Base-by-base conservation (phyloP, 2,797 vertebrate species). In the Premnoplex brunnescens region DNA sequence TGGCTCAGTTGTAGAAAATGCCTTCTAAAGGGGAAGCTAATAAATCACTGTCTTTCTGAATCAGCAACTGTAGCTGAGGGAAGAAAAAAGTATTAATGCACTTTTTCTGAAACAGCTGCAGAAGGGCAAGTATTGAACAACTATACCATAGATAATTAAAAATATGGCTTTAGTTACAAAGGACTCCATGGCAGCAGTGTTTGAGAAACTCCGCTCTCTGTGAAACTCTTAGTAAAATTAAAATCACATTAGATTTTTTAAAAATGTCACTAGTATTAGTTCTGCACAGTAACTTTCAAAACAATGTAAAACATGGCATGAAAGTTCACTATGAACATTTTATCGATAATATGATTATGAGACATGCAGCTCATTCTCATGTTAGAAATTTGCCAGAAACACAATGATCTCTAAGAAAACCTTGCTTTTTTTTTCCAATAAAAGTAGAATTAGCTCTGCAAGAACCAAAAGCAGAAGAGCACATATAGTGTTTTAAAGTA, bases 281-380 rank as follows among this genome's bases (percentile, higher is more conserved):
- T 83, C 68, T 83, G 51, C 58, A 24, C 32, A 71, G 28, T 62
- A 43, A 71, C 71, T 93, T 84, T 67, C 69, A 63, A 49, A 88
- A 36, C 9, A 62, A 26, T 19, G 28, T 79, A 69, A 81, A 93
- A 71, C 0, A 0, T 60, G 34, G 22, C 8, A 1, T 76, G 23
- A 13, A 88, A 73, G 28, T 84, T 80, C 46, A 27, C 30, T 22
- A 13, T 30, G 54, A 64, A 85, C 90, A 71, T 86, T 58, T 24
- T 60, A 24, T 71, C 52, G 27, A 4, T 30, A 11, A 18, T 43
- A 30, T 54, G 37, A 22, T 6, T 83, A 51, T 52, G 62, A 85
- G 58, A 52, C 2, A 4, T 36, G 18, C 0, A 0, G 9, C 34
- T 82, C 27, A 1, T 85, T 87, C 37, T 59, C 14, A 2, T 36